Evolutionary conservation across 1,140 invertebrate genomes (phyloP), one percentile per base, ranked within the genome.

Genomic region (Condylostylus longicornis): DNA sequence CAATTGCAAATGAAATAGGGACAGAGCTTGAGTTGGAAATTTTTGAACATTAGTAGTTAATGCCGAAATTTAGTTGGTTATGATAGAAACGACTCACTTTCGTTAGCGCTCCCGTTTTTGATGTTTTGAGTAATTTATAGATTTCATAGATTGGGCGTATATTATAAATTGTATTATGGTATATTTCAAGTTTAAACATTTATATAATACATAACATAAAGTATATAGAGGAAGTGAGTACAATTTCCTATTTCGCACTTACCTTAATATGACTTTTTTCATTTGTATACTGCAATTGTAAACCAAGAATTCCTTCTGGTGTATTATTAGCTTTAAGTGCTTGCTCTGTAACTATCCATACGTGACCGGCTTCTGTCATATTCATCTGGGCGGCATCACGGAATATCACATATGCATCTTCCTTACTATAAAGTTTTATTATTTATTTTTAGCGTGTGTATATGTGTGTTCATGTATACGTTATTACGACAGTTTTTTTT

Each of bases 331-430:
- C 84, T 43, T 77, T 70, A 42, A 96, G 64, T 4, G 87, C 88
- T 61, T 95, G 89, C 57, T 96, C 93, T 2, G 89, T 94, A 4
- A 95, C 87, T 53, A 96, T 79, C 91, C 93, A 97, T n/a, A 90
- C 90, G 62, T 90, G 90, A 18, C 86, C 89, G 30, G 75, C 71
- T 8, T 77, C 78, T 0, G 88, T 91, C 80, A 96, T 86, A 54
- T 93, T 91, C 34, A 89, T 65, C 29, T 66, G 64, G 1, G 76
- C 72, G 3, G 90, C 89, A 66, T 95, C 84, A 37, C 75, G 65
- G 63, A 94, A 95, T 55, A 97, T 89, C 28, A 82, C 73, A 51
- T 81, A 74, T 1, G 90, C 87, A 62, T 96, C 91, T 19, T 74
- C 77, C 54, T 82, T 82, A 46, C 89, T 96, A 38, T 13, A 19